Conservation (phyloP, 2,113 vertebrate species). For the Vulpes ferrilata region DNA sequence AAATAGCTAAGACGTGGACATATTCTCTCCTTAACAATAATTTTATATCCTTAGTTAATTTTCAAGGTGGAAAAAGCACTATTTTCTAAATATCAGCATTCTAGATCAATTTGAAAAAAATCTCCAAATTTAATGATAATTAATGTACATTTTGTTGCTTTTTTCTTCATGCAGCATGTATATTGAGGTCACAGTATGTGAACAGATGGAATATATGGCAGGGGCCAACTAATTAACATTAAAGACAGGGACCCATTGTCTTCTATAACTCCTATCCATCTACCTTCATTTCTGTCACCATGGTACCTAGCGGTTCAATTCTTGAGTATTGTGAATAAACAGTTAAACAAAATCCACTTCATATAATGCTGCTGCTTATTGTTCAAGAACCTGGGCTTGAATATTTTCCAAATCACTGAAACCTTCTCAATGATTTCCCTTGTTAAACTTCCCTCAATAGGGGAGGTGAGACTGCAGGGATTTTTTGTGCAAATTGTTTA, state of each 20-base stretch:
- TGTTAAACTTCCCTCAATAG: not conserved
- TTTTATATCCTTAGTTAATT: not conserved
- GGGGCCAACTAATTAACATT: conserved; percentile 75
- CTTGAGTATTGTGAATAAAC: conserved; percentile 25
- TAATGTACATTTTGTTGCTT: conserved; percentile 11
- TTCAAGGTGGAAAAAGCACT: not conserved
- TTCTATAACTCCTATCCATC: conserved; percentile 71
- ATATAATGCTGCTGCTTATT: not conserved
- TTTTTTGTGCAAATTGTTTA: conserved; percentile 42
- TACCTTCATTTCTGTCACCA: conserved; percentile 75
- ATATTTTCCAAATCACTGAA: not conserved
- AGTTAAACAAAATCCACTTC: conserved; percentile 22
- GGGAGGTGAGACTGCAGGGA: not conserved
- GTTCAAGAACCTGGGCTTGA: not conserved
- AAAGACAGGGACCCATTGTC: conserved; percentile 77
- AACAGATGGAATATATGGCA: conserved; percentile 81
- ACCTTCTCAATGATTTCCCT: not conserved
- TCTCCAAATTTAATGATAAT: not conserved
- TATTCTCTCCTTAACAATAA: not conserved
- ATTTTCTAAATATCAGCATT: not conserved
- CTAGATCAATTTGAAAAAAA: not conserved
- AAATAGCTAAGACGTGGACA: not conserved
- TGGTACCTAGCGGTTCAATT: conserved; percentile 56
- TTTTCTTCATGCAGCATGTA: conserved; percentile 41
- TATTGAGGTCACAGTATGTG: conserved; percentile 66